Evolutionary conservation across 30 jellyfish, hydroid and myxozoan species (phyloP), one percentile per base, ranked within the genome.

Genomic region (Aurelia sp.): DNA sequence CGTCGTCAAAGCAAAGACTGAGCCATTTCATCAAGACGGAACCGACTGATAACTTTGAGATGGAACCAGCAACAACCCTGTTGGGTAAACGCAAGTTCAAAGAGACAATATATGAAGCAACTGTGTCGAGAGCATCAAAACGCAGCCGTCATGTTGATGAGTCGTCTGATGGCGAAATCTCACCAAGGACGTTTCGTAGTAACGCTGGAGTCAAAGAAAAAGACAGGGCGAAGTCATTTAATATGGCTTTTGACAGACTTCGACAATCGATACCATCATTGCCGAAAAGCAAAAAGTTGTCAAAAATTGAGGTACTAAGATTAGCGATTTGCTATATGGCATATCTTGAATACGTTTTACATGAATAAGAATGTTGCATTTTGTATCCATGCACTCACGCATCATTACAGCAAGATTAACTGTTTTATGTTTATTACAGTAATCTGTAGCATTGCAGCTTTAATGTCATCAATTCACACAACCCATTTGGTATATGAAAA

Each of bases 321-420:
- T 81, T 90, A 3, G 97, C 97, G n/a, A 90, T 90, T 17, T 90
- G 97, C 51, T 90, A 90, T 50, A 77, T 90, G 95, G 63, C 97
- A 24, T 90, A 90, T 62, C 67, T 90, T 51, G 83, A 90, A 24
- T 82, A 80, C 50, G 88, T 90, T 18, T 74, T 84, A 9, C 76
- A 77, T 58, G 90, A 84, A 57, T 27, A 16, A 13, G 21, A 27
- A 35, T 67, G 57, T 30, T 7, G 51, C 78, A 67, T n/a, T 4
- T 9, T 67, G 55, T 15, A 24, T 61, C 20, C 2, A 24, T 20
- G n/a, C 35, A 61, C 15, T 9, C 35, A 61, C 35, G 11, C 27
- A n/a, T 61, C 72, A 61, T 6, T 61, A 61, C 72, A n/a, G 35
- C 72, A 61, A 61, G 35, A 44, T 44, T 44, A 44, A 44, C 55